A percentile compares a stretch with the other conserved stretches of the same genome.
phyloP scores from a whole-genome alignment of 2,888 invertebrate genomes.

The Mythimna vitellina region DNA sequence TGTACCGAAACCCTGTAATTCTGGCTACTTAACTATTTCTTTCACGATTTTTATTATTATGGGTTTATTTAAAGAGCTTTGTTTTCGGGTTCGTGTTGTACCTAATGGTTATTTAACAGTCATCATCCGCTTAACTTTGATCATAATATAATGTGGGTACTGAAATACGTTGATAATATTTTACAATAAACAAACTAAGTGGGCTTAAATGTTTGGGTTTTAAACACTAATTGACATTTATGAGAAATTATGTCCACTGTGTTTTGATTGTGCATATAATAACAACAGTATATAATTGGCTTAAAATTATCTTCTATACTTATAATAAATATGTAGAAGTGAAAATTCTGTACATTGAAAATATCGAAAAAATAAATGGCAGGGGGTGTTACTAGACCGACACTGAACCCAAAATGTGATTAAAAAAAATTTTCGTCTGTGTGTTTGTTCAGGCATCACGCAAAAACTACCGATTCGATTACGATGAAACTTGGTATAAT shows the following conservation, averaged over 20 bases:
- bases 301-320: no score
- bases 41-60: slow-evolving; percentile 56
- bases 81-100: slow-evolving; percentile 34
- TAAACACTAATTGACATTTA: slow-evolving; percentile 50
- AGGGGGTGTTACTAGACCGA: no score
- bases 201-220: slow-evolving; percentile 47
- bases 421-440: no score
- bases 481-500: no score
- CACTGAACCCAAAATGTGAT: no score
- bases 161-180: slow-evolving; percentile 33
- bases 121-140: slow-evolving; percentile 34
- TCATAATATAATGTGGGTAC: slow-evolving; percentile 21
- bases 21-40: slow-evolving; percentile 47
- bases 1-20: slow-evolving; percentile 58
- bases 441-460: no score
- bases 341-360: no score
- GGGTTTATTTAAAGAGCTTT: slow-evolving; percentile 43
- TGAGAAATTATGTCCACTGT: slow-evolving; percentile 7
- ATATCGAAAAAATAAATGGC: no score
- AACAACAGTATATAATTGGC: slow-evolving; percentile 8
- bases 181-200: slow-evolving; percentile 52
- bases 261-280: slow-evolving; percentile 25
- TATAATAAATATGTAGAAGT: no score
- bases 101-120: slow-evolving; percentile 32
- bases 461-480: no score